Percentiles rank a stretch among this genome's conserved stretches.
Evolutionary conservation across 2,113 vertebrate species (phyloP).

Genomic region (Rhinoptilus africanus): DNA sequence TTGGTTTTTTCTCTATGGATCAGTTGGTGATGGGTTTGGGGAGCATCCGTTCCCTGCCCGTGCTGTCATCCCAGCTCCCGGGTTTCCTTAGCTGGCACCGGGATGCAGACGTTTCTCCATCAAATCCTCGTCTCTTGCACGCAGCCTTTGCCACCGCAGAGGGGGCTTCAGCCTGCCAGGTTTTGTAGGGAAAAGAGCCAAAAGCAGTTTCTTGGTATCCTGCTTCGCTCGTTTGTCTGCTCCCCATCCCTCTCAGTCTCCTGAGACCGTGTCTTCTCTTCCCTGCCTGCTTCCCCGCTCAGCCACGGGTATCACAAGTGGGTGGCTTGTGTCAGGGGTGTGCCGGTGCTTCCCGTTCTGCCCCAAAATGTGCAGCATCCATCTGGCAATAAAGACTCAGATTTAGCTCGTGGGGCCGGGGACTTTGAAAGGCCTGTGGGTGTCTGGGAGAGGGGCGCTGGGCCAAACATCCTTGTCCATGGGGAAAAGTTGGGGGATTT

Average conservation of each 20-base stretch:
- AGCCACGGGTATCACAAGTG: fast-evolving
- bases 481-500: not conserved
- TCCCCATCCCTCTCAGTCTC: not conserved
- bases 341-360: fast-evolving
- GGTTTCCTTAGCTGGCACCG: not conserved
- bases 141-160: not conserved
- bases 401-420: not conserved
- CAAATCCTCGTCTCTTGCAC: not conserved
- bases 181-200: not conserved
- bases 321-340: not conserved
- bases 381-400: not conserved
- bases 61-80: fast-evolving
- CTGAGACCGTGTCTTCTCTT: fast-evolving
- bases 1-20: not conserved
- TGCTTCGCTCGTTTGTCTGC: not conserved
- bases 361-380: not conserved
- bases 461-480: fast-evolving
- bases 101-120: not conserved
- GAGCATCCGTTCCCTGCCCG: fast-evolving
- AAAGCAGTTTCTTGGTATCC: not conserved
- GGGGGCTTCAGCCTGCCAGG: not conserved
- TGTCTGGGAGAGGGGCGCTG: not conserved
- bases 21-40: not conserved
- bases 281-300: not conserved
- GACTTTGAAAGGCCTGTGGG: not conserved